Evolutionary conservation across 1,140 invertebrate species (phyloP), one percentile per base, ranked within the genome.

Genomic region (Ephestia elutella): DNA sequence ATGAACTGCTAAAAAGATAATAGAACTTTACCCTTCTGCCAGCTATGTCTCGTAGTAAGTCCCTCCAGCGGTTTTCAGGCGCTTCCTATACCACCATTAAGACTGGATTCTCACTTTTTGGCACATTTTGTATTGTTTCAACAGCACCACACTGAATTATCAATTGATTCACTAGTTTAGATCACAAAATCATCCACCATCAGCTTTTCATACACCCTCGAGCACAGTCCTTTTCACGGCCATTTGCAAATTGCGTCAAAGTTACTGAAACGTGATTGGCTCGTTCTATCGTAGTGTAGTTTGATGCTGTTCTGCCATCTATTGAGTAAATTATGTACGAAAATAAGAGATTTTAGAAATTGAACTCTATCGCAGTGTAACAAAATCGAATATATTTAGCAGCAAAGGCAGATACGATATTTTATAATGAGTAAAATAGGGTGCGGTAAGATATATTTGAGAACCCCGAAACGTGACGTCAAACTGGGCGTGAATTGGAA

Each of bases 241-340:
- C 87, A 89, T 89, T 88, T 89, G 87, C 87, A 89, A 88, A 89
- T 87, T 88, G 86, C 83, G 84, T 86, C 85, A 87, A 88, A 87
- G 74, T 80, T 81, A 71, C 78, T 78, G 70, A 61, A 67, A 72
- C 71, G 69, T 78, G 73, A 89, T 89, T 89, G 86, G 87, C 76
- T 51, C 63, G 69, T 71, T 75, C 72, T 82, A 78, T 78, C 81
- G 80, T 79, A 75, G 75, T 78, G 65, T 75, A 67, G 73, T 77
- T 71, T 65, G 71, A 66, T 64, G 58, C 64, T 49, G 56, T 64
- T 57, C 63, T 72, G 80, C 76, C 68, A 74, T 77, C 85, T 87
- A 57, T 53, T 71, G 68, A 49, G 50, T 25, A 35, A 56, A 59
- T 64, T 63, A 54, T 11, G 50, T 73, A 83, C 72, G 76, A 77